Base-by-base conservation (phyloP, 2,888 invertebrate species). In the Vanessa cardui region DNA sequence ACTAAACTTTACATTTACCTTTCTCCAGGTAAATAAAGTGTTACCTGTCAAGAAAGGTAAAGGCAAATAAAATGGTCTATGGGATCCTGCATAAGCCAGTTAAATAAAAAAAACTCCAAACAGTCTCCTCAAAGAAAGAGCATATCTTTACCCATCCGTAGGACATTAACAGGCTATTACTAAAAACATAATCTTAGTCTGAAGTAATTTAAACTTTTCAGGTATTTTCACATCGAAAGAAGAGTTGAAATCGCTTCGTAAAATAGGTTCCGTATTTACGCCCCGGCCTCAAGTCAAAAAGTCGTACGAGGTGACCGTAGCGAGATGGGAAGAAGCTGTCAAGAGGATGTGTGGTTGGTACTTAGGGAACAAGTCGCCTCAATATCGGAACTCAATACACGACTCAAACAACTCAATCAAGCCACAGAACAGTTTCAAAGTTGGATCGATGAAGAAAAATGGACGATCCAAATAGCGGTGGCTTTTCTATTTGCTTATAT, bases 201-300 rank as follows among this genome's bases (percentile, higher is more conserved):
- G 12, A 39, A 12, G 3, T 39, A 0, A 12, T 39, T 39, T 9
- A 39, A 39, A 4, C 4, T 59, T 74, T 73, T 26, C 84, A 96
- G 96, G 96, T 76, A 89, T 97, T 71, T 97, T 97, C 96, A 94
- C 94, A 74, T 92, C 92, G 59, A 94, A 94, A 77, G 94, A 95
- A 4, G 96, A 97, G 73, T 81, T 97, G 31, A 86, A 89, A 67
- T 80, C 92, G 9, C 86, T 96, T 59, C 93, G 95, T 26, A 88
- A 93, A 78, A 82, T 95, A 15, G 95, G 95, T 18, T 90, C 87
- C 64, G 86, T 94, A 31, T 98, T 97, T 76, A 80, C 81, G n/a
- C 94, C 94, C 0, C 86, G 93, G 0, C 70, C 83, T 0, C 81
- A 90, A 18, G 76, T 87, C 0, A 84, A 81, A 62, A 85, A 86